Conservation (phyloP, 2,797 vertebrate genomes). For the Hozukius guyotensis region DNA sequence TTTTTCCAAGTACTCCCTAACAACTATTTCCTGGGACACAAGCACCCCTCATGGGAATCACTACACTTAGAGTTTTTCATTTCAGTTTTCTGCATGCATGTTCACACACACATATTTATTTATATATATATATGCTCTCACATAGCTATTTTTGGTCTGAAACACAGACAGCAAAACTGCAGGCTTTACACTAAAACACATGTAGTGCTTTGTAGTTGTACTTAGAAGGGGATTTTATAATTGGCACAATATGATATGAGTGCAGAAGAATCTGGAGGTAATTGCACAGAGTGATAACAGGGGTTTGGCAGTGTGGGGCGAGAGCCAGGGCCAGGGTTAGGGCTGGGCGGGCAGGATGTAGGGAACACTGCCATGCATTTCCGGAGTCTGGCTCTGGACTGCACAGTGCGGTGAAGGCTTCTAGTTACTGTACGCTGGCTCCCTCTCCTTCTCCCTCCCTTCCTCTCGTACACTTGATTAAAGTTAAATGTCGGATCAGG, state of each 20-base stretch:
- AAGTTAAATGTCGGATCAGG: conserved; percentile 39
- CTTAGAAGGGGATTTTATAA: conserved; percentile 61
- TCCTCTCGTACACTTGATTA: conserved; percentile 31
- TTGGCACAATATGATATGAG: conserved; percentile 65
- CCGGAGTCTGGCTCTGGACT: conserved; percentile 77
- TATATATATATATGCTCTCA: background rate
- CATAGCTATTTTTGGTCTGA: background rate
- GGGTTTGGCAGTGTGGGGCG: conserved; percentile 72
- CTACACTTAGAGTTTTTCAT: background rate
- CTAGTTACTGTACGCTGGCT: conserved; percentile 55
- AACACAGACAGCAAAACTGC: conserved; percentile 21
- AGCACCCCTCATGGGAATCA: background rate
- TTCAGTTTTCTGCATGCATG: background rate
- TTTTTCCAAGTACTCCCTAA: background rate
- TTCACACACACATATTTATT: background rate
- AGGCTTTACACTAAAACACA: conserved; percentile 42
- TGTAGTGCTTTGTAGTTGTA: conserved; percentile 52
- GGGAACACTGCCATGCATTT: conserved; percentile 82
- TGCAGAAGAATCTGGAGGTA: conserved; percentile 76
- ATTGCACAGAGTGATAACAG: conserved; percentile 82
- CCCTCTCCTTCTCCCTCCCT: conserved; percentile 22
- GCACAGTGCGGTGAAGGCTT: conserved; percentile 62
- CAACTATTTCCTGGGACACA: background rate
- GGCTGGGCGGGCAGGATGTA: conserved; percentile 81
- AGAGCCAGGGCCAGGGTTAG: conserved; percentile 69